Base-by-base conservation (phyloP, 2,888 invertebrate genomes). In the Eledona agricola region DNA sequence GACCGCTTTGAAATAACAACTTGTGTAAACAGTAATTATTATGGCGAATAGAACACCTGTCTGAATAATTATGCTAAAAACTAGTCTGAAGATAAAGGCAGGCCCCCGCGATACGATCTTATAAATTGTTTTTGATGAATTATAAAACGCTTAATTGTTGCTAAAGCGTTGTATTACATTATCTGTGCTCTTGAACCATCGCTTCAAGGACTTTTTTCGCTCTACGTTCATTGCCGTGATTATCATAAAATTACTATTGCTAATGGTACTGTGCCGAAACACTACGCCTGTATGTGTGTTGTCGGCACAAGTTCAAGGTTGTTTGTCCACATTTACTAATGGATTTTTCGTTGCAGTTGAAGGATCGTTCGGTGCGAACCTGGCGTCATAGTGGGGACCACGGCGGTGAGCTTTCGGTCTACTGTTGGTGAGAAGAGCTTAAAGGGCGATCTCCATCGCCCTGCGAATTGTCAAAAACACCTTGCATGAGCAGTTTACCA, bases 401-500 rank as follows among this genome's bases (percentile, higher is more conserved):
- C 73, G 84, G 86, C 64, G 88, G 87, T 35, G 89, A 89, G 78
- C 81, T 88, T 62, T 87, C 88, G 67, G 88, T 89, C 56, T 89
- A 86, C 79, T 89, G 89, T 78, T 89, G 89, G 89, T 89, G 88
- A 89, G 74, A 74, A 65, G 70, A 70, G 72, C 69, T 72, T 47
- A 63, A 61, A 61, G 75, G 74, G 72, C 72, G 73, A 54, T 64
- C 71, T 12, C 54, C 58, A 42, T 68, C 71, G 71, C 71, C 72
- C 71, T 59, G 63, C 28, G 50, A 58, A 26, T 35, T 56, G 47
- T 59, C 58, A 38, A 56, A 57, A 55, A 42, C 62, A 13, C 47
- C 64, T 15, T 45, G 50, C 34, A 49, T 59, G 58, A 63, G 60
- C 57, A 67, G 66, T 55, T 53, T 67, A 57, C 66, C 66, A 51